Base-by-base conservation (phyloP, 1,140 invertebrate species). In the Cataglyphis hispanica region DNA sequence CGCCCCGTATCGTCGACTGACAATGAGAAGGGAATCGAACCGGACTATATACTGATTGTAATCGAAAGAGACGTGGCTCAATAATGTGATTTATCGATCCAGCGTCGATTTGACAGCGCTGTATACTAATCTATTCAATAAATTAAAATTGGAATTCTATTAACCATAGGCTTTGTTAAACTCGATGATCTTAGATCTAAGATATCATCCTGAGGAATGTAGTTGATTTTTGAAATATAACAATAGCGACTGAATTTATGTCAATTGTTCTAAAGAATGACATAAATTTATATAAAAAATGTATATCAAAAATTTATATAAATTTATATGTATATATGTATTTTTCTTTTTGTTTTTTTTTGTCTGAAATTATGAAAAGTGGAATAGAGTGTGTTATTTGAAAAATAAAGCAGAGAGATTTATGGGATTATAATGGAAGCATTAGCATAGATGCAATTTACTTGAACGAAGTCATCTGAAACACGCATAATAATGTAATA, bases 31-130 rank as follows among this genome's bases (percentile, higher is more conserved):
- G 34, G 58, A 75, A 16, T 31, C 40, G 34, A 22, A 16, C 10
- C 10, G 22, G 64, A n/a, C 46, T 74, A 72, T 74, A 72, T 83
- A 83, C 46, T 74, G 53, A 83, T 27, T 61, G 67, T 72, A 63
- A 61, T 83, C 37, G 78, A 83, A 83, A 83, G 67, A 72, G 67
- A 72, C 78, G 56, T 34, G 31, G 67, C 40, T 61, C 78, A 43
- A 81, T 81, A 83, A 83, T 60, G 37, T 72, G 67, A 74, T 83
- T 83, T 83, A 74, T 83, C 67, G 78, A 83, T 83, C 37, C 53
- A 37, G n/a, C 78, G 37, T 83, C 76, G 53, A 83, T 83, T 83
- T 83, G 46, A 63, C 67, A 53, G 37, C 56, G n/a, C 53, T n/a
- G 11, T 46, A 16, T 31, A 69, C 25, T 5, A 50, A 56, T 40